Base-by-base conservation (phyloP, 2,113 vertebrate genomes). In the Piaya cayana region DNA sequence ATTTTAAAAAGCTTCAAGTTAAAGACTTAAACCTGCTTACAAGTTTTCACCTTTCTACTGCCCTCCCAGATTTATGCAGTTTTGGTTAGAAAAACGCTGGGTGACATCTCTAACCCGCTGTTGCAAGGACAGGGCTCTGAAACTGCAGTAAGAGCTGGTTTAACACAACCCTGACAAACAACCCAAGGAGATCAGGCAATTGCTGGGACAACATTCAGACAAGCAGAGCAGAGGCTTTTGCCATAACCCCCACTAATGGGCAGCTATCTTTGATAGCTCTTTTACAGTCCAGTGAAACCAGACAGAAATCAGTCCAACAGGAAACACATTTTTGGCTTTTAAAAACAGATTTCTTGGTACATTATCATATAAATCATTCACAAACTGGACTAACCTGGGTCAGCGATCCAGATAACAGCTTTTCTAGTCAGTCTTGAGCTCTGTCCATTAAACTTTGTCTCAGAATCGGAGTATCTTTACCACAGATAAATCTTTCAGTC, bases 391-490 rank as follows among this genome's bases (percentile, higher is more conserved):
- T 67, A 80, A 27, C 39, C 8, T 43, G 11, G 56, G 80, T 71
- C 80, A 94, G 59, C 63, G 63, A 80, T 80, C 34, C 81, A 91
- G 81, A 27, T 64, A 95, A 92, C 60, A 65, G 53, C 25, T 56
- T 84, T 78, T 89, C n/a, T 62, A 86, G 59, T 69, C 50, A 93
- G 76, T 65, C 8, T 82, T 90, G 47, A 92, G 75, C 26, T 91
- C 80, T 91, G 23, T 20, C 53, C 42, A 25, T 88, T 87, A 84
- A 86, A 93, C 49, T 80, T 91, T 67, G n/a, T 69, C 70, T 94
- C 69, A 37, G 43, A 79, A 75, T 91, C 52, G 86, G 84, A 77
- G 81, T 92, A 83, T 82, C 59, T 96, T 79, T 86, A 59, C 32
- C 62, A 64, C 39, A 69, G 74, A 89, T 45, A 74, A 80, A 82